Percentiles rank a stretch among this genome's conserved stretches.
phyloP scores from a whole-genome alignment of 1,140 invertebrate genomes.

The Drosophila pectinifera region DNA sequence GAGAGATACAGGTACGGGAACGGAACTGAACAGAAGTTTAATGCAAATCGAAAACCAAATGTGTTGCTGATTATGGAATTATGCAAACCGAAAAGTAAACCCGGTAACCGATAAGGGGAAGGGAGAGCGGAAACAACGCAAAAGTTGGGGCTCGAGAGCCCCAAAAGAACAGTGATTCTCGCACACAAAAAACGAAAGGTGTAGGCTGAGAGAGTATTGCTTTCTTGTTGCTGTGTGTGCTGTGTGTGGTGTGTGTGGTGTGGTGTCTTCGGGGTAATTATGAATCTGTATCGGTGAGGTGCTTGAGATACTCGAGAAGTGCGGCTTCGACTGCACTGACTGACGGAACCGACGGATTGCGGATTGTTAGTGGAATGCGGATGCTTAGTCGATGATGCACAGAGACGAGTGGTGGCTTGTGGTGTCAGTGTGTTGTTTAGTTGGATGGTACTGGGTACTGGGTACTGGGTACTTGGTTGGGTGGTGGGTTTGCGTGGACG shows the following conservation, averaged over 20 bases:
- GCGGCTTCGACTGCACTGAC: conserved; percentile 11
- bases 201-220: conserved; percentile 40
- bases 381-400: conserved; percentile 41
- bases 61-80: conserved; percentile 10
- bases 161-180: conserved; percentile 35
- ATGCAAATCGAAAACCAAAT: conserved; percentile 51
- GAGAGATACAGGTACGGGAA: conserved; percentile 20
- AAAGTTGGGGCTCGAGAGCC: conserved; percentile 12
- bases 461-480: conserved; percentile 28
- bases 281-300: conserved; percentile 54
- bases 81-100: conserved; percentile 18
- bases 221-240: conserved; percentile 39
- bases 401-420: conserved; percentile 19
- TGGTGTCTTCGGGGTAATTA: conserved; percentile 51
- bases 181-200: conserved; percentile 44
- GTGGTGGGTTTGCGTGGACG: conserved; percentile 16
- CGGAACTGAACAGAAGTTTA: conserved; percentile 29
- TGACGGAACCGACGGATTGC: conserved; percentile 54
- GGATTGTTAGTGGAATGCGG: conserved; percentile 46
- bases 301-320: conserved; percentile 42
- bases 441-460: conserved; percentile 18
- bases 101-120: not conserved
- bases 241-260: conserved; percentile 20
- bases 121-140: conserved; percentile 33
- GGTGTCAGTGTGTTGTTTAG: conserved; percentile 44